Conservation (phyloP, 2,797 vertebrate genomes). For the Melanotaenia nigrans region DNA sequence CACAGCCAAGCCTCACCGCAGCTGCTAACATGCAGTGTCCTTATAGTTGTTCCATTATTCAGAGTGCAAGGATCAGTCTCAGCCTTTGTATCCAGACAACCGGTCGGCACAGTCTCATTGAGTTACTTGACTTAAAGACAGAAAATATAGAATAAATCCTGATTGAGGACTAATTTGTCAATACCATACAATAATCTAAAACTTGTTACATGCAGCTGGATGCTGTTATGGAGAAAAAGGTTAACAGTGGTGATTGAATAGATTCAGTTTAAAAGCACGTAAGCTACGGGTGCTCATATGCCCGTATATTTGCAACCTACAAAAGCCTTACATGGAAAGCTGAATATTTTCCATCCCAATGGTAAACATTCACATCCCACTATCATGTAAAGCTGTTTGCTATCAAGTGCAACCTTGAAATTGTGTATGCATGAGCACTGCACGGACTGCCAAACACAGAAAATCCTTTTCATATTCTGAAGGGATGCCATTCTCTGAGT, state of each 20-base stretch:
- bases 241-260: background rate
- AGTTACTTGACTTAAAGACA: conserved; percentile 19
- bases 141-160: conserved; percentile 21
- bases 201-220: background rate
- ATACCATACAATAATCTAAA: background rate
- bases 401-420: conserved; percentile 73
- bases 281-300: background rate
- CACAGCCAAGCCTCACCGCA: conserved; percentile 31
- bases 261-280: conserved; percentile 7
- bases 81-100: conserved; percentile 40
- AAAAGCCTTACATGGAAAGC: conserved; percentile 61
- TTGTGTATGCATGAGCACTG: conserved; percentile 74
- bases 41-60: conserved; percentile 56
- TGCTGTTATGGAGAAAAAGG: background rate
- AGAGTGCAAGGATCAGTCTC: conserved; percentile 43
- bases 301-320: conserved; percentile 27
- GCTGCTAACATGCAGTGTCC: conserved; percentile 40
- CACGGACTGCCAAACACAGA: conserved; percentile 70
- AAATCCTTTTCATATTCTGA: conserved; percentile 70
- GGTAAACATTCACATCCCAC: conserved; percentile 66
- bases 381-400: conserved; percentile 77
- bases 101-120: conserved; percentile 31
- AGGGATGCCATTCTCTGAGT: conserved; percentile 65
- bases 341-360: conserved; percentile 71
- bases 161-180: background rate